A percentile compares a stretch with the other conserved stretches of the same genome.
phyloP scores from a whole-genome alignment of 2,113 vertebrate species.

The Daubentonia madagascariensis region DNA sequence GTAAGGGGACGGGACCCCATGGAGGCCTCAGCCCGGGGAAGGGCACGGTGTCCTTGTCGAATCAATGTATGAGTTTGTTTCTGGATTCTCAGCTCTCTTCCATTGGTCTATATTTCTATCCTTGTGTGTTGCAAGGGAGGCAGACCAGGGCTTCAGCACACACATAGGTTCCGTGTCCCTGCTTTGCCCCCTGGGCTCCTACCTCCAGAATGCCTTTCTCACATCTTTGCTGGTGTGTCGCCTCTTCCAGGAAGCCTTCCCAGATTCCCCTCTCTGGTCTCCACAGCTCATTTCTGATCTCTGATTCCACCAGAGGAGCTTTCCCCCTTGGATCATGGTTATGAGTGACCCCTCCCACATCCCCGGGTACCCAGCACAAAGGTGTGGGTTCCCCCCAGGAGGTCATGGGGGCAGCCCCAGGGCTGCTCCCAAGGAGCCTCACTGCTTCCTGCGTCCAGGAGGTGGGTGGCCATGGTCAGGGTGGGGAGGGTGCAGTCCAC shows the following conservation, averaged over 20 bases:
- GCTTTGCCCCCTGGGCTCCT: neutral
- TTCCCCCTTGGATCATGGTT: neutral
- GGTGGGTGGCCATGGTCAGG: fast-evolving
- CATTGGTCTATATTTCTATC: too few species aligned
- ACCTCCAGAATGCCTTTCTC: neutral
- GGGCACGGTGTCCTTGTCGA: too few species aligned
- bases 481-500: fast-evolving
- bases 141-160: fast-evolving
- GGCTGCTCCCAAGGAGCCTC: neutral
- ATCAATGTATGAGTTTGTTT: too few species aligned
- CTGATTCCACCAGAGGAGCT: fast-evolving
- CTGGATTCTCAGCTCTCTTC: too few species aligned
- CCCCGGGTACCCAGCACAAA: neutral
- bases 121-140: neutral
- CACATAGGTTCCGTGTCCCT: fast-evolving
- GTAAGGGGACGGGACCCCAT: conserved; percentile 80
- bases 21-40: fast-evolving
- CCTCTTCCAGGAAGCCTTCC: neutral
- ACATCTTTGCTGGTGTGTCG: fast-evolving
- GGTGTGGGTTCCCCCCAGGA: neutral
- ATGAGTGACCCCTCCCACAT: neutral
- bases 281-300: too few species aligned
- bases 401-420: neutral
- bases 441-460: fast-evolving
- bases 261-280: neutral